Percentiles rank a stretch among this genome's conserved stretches.
These are phyloP conservation scores for Eurystomus glaucurus DNA, from an alignment of 2,797 vertebrate species.

Conservation along the genomic window DNA sequence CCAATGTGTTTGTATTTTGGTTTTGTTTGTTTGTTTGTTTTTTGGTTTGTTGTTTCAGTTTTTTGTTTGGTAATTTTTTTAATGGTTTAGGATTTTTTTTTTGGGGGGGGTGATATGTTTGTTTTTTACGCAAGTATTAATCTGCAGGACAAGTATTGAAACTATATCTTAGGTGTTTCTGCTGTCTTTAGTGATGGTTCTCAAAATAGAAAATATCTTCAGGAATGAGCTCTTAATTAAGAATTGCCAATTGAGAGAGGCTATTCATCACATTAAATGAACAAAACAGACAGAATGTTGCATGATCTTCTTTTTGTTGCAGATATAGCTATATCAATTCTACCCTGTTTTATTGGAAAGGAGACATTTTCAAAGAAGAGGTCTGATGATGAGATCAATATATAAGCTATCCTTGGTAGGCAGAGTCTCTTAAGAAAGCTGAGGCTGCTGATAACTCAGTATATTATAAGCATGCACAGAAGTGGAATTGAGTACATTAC, in stretches of 20 bases:
- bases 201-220: neutral
- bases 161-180: neutral
- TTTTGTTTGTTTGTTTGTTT: neutral
- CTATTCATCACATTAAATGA: neutral
- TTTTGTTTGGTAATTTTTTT: neutral
- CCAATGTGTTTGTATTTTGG: neutral
- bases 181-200: neutral
- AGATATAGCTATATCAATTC: neutral
- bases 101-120: neutral
- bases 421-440: neutral
- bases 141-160: neutral
- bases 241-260: neutral
- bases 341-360: neutral
- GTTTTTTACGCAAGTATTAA: neutral
- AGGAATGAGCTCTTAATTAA: neutral
- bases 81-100: rapidly evolving
- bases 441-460: neutral
- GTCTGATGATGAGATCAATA: neutral
- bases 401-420: neutral
- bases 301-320: neutral
- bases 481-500: neutral
- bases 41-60: neutral
- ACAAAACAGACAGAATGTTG: neutral
- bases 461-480: neutral
- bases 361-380: neutral